These are phyloP conservation scores for Sebastes steindachneri DNA, from an alignment of 2,797 vertebrate genomes.

Conservation along the genomic window DNA sequence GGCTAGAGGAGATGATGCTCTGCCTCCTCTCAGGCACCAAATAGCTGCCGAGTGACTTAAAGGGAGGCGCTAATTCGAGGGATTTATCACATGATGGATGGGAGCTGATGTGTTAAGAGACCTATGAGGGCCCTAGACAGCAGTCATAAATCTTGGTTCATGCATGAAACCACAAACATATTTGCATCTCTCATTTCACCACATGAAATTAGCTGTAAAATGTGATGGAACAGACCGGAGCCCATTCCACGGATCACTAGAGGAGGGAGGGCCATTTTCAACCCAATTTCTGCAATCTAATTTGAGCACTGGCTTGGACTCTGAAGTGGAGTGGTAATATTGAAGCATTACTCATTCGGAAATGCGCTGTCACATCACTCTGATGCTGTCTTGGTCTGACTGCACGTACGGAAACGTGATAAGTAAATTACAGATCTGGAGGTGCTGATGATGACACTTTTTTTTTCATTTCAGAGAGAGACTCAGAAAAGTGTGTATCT, in stretches of 20 bases:
- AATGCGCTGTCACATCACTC: slow-evolving; percentile 25
- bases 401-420: slow-evolving; percentile 3
- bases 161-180: slow-evolving; percentile 73
- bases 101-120: slow-evolving; percentile 66
- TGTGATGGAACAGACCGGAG: slow-evolving; percentile 57
- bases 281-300: slow-evolving; percentile 54
- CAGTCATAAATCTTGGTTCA: slow-evolving; percentile 76
- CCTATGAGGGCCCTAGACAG: slow-evolving; percentile 58
- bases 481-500: background rate
- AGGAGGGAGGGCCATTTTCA: slow-evolving; percentile 51
- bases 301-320: slow-evolving; percentile 35
- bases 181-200: slow-evolving; percentile 68
- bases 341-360: slow-evolving; percentile 48
- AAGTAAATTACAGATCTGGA: slow-evolving; percentile 29
- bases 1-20: slow-evolving; percentile 15
- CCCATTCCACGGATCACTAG: slow-evolving; percentile 56
- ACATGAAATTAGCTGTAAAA: slow-evolving; percentile 71
- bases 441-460: slow-evolving; percentile 3
- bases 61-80: slow-evolving; percentile 61
- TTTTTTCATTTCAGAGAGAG: slow-evolving; percentile 7
- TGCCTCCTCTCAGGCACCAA: slow-evolving; percentile 54
- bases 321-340: slow-evolving; percentile 38
- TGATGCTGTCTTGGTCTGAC: background rate
- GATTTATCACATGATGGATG: slow-evolving; percentile 77
- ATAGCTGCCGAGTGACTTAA: slow-evolving; percentile 67